A percentile compares a stretch with the other conserved stretches of the same genome.
phyloP scores from a whole-genome alignment of 2,113 vertebrate species.

The Ivindomyrus marchei region DNA sequence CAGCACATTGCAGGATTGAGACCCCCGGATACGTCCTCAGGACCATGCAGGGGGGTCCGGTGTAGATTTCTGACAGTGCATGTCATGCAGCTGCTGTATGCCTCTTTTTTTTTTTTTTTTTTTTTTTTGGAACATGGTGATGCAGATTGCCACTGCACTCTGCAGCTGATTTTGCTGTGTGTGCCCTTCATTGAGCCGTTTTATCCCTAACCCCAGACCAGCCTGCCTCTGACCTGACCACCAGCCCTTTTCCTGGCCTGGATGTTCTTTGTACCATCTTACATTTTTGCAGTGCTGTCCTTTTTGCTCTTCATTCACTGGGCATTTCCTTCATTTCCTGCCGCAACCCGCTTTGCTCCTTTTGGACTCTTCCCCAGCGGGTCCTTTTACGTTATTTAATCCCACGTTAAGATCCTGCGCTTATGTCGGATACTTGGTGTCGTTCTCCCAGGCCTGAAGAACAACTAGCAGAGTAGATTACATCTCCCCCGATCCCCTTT shows the following conservation, averaged over 20 bases:
- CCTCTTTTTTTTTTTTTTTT: neutral
- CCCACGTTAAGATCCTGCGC: neutral
- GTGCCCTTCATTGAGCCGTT: neutral
- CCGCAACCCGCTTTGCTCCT: neutral
- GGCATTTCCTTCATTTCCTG: neutral
- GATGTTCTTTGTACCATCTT: neutral
- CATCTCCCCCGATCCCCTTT: neutral
- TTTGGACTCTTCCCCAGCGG: neutral
- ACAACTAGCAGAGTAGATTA: neutral
- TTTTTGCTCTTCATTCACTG: neutral
- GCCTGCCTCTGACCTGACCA: neutral
- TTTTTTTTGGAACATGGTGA: neutral
- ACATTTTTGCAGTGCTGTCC: neutral
- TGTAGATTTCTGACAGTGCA: neutral
- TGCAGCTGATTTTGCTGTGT: neutral
- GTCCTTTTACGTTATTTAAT: neutral
- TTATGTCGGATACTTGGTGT: neutral
- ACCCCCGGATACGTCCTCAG: neutral
- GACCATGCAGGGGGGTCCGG: neutral
- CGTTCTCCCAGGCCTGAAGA: neutral
- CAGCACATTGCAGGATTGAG: neutral
- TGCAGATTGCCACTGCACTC: neutral
- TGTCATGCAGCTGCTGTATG: neutral
- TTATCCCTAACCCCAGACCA: neutral
- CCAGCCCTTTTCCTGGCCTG: neutral